Evolutionary conservation across 1,140 invertebrate species (phyloP), one percentile per base, ranked within the genome.

Genomic region (Saccostrea cuccullata): DNA sequence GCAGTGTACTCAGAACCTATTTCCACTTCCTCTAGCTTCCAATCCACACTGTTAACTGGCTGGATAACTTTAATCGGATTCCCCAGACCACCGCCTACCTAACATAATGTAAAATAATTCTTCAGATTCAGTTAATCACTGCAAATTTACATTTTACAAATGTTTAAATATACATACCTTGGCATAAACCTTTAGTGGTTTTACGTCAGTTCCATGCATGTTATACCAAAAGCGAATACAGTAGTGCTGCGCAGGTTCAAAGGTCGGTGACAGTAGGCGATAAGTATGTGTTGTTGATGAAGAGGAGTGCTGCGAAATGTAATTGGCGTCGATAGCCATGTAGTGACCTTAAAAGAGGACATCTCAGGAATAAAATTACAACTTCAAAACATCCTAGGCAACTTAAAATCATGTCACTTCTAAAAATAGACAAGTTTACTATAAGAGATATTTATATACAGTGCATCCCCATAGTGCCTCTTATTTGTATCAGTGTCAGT

Each of bases 221-320:
- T 89, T 92, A 70, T 92, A 92, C 92, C 91, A 92, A 30, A 92
- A 92, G 11, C 90, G 67, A 15, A 92, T 60, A 83, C 92, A 92
- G 64, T 91, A 92, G 11, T 88, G 73, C 26, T 86, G 6, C 8
- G 90, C 82, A 0, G 90, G 85, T 23, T 88, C 85, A 23, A 91
- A 86, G 5, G 70, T 60, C 23, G 85, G 87, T 9, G 92, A 92
- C 26, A 77, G 87, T n/a, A 92, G 84, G 15, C 82, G 64, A 11
- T 85, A 86, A 8, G 55, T 88, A 6, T 77, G 12, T 56, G 17
- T 15, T 6, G 23, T 40, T 6, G 58, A 20, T 6, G 9, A 67
- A 11, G 84, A 84, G n/a, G 2, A 1, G 15, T 87, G 55, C 26
- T 67, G n/a, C 5, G 90, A 55, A n/a, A 73, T 64, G 15, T 86